Evolutionary conservation across 2,113 vertebrate species (phyloP), one percentile per base, ranked within the genome.

Genomic region (Corynorhinus townsendii): DNA sequence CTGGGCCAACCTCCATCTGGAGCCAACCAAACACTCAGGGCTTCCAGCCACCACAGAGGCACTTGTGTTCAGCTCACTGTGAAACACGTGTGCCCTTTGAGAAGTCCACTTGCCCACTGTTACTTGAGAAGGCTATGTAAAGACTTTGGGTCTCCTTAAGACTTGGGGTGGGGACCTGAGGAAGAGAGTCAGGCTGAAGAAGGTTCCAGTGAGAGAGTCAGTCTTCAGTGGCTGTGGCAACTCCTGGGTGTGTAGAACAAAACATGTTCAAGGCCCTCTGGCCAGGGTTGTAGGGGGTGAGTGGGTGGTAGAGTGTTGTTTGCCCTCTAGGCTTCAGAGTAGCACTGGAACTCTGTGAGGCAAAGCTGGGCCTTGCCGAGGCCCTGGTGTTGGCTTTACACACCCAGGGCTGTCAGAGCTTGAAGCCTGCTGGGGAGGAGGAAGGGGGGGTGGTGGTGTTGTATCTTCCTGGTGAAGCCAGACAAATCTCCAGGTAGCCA

Each of bases 401-500:
- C 1, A 56, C 26, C 80, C 9, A 45, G 30, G n/a, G 73, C 49
- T 8, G 1, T 52, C 40, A 2, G 38, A 84, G 52, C 35, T 62
- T 40, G 24, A 43, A 71, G 85, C 9, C 71, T 20, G n/a, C n/a
- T n/a, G n/a, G 28, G 75, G 64, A 26, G 59, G 7, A 17, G 38
- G 28, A 69, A 33, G 59, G 59, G 7, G 52, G 80, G 64, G n/a
- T 93, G 26, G n/a, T n/a, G 59, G 81, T 49, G n/a, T 93, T 92
- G 59, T 35, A 72, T 97, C 96, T 97, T 98, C 96, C 96, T 95
- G 91, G 97, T 95, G 96, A 96, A 97, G 97, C 84, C 93, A 35
- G 94, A 72, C 79, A 97, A 94, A 91, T 96, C 97, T 98, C 97
- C 95, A 95, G 98, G 96, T 96, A 97, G 95, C 96, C 64, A 45